A percentile compares a stretch with the other conserved stretches of the same genome.
Evolutionary conservation across 92 coral and sea anemone genomes (phyloP).

Genomic region (Bergia puertoricense): DNA sequence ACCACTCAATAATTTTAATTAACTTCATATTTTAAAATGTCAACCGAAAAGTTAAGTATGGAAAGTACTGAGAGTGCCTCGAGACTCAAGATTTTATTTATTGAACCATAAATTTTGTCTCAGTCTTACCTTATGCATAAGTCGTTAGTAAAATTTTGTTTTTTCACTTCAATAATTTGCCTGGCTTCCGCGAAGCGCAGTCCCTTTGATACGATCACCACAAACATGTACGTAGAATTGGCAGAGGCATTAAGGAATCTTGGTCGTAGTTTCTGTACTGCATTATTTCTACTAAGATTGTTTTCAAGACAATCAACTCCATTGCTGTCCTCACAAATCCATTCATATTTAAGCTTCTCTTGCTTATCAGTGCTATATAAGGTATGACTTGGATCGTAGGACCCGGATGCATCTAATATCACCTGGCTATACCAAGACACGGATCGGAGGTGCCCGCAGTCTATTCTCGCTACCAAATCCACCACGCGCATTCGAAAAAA

Average conservation of each 20-base stretch:
- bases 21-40: too few species aligned
- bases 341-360: constrained; percentile 56
- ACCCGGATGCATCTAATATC: constrained; percentile 65
- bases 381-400: constrained; percentile 70
- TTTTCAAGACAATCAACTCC: constrained; percentile 57
- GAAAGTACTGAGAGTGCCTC: too few species aligned
- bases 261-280: constrained; percentile 62
- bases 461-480: constrained; percentile 65
- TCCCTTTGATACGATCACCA: constrained; percentile 61
- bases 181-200: constrained; percentile 53
- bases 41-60: too few species aligned
- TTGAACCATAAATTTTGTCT: not conserved
- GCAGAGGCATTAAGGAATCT: constrained; percentile 43
- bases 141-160: not conserved
- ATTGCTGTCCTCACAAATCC: constrained; percentile 61
- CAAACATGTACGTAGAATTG: constrained; percentile 52
- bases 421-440: constrained; percentile 64
- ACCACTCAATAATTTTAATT: too few species aligned
- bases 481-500: constrained; percentile 68
- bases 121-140: constrained; percentile 30
- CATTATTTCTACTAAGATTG: constrained; percentile 35
- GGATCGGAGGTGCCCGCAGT: constrained; percentile 76
- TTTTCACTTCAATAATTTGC: constrained; percentile 59
- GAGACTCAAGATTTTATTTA: not conserved
- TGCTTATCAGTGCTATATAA: constrained; percentile 14